Percentiles rank a stretch among this genome's conserved stretches.
These are phyloP conservation scores for Temnothorax rugatulus DNA, from an alignment of 2,888 invertebrate genomes.

Conservation along the genomic window DNA sequence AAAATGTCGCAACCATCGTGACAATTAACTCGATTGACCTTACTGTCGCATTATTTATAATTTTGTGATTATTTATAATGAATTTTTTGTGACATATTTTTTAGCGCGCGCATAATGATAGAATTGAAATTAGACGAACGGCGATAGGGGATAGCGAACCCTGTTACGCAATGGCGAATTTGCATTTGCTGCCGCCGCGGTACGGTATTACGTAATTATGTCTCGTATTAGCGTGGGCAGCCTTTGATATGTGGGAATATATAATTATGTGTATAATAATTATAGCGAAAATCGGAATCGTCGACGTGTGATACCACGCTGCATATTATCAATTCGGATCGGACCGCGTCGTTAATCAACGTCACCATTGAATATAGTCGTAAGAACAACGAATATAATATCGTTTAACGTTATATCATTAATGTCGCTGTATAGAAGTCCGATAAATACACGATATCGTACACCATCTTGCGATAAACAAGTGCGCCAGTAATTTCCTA, in stretches of 20 bases:
- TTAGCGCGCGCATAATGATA: background rate
- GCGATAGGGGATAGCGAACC: constrained; percentile 46
- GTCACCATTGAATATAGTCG: constrained; percentile 3
- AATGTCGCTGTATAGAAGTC: constrained; percentile 3
- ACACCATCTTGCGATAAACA: constrained; percentile 2
- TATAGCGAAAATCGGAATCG: constrained; percentile 53
- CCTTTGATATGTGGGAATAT: constrained; percentile 32
- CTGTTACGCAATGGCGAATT: constrained; percentile 48
- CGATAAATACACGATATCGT: background rate
- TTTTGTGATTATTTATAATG: constrained; percentile 38
- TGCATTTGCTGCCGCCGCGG: constrained; percentile 41
- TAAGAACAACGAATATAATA: constrained; percentile 32
- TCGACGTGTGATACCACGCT: constrained; percentile 18
- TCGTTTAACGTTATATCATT: constrained; percentile 34
- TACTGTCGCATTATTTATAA: constrained; percentile 28
- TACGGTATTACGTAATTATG: constrained; percentile 35
- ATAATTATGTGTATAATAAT: constrained; percentile 53
- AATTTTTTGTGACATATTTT: constrained; percentile 6
- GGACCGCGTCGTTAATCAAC: constrained; percentile 38
- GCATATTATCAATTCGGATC: constrained; percentile 11
- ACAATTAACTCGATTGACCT: constrained; percentile 12
- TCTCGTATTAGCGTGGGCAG: constrained; percentile 48
- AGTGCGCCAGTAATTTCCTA: constrained; percentile 13
- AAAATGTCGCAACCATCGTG: background rate
- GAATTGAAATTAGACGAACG: constrained; percentile 43